Percentiles rank a stretch among this genome's conserved stretches.
Evolutionary conservation across 2,797 vertebrate genomes (phyloP).

Genomic region (Picus viridis): DNA sequence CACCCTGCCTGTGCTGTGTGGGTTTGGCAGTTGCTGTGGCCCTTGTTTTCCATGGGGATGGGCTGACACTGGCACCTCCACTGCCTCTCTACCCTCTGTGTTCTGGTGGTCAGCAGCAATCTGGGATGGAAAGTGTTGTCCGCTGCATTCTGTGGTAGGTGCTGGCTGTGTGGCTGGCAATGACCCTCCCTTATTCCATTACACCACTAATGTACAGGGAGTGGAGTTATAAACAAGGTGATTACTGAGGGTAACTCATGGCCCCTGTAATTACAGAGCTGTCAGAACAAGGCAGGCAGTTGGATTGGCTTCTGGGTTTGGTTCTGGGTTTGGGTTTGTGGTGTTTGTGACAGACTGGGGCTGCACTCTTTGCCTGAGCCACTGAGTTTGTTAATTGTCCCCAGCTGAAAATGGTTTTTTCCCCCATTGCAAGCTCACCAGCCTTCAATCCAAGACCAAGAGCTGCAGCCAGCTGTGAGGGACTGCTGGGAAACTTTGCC

Average conservation of each 20-base stretch:
- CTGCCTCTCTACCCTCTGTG: not conserved
- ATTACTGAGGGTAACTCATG: conserved; percentile 72
- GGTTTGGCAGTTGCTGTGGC: not conserved
- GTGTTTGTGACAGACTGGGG: not conserved
- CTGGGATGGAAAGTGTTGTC: not conserved
- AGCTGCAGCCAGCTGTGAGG: conserved; percentile 2
- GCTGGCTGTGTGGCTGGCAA: conserved; percentile 14
- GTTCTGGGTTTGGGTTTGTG: not conserved
- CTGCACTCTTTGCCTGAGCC: conserved; percentile 42
- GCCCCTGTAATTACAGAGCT: conserved; percentile 72
- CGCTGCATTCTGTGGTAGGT: conserved; percentile 16
- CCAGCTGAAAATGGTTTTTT: conserved; percentile 51
- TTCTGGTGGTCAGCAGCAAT: not conserved
- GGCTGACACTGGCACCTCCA: not conserved
- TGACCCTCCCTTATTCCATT: conserved; percentile 63
- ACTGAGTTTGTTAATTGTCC: conserved; percentile 65
- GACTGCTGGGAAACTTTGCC: not conserved
- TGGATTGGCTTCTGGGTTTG: conserved; percentile 17
- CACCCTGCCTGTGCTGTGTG: not conserved
- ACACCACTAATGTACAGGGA: conserved; percentile 68
- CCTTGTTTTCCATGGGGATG: not conserved
- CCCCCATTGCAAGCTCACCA: conserved; percentile 39
- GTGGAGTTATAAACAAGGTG: conserved; percentile 75
- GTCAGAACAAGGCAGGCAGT: conserved; percentile 60
- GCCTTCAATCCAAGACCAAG: not conserved